Percentiles rank a stretch among this genome's conserved stretches.
Conservation (phyloP, 2,113 vertebrate genomes). For the Neolamprologus sp. region DNA sequence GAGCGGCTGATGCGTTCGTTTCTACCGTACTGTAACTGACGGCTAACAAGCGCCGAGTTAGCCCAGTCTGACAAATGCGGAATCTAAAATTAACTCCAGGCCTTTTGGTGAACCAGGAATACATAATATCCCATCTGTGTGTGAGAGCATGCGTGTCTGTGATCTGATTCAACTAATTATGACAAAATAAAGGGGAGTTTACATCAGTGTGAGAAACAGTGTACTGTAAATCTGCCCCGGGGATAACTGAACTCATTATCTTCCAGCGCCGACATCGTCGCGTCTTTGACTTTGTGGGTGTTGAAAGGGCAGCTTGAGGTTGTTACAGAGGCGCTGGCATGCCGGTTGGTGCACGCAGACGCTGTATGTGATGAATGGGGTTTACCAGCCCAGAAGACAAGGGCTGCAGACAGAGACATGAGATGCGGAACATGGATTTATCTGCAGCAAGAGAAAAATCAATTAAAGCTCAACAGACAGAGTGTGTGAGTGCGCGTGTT, state of each 20-base stretch:
- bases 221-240: background rate
- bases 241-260: background rate
- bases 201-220: background rate
- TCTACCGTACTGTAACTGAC: background rate
- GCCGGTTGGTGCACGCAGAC: background rate
- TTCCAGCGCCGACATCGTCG: background rate
- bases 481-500: background rate
- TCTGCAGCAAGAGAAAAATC: slow-evolving; percentile 54
- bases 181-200: background rate
- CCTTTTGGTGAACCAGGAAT: background rate
- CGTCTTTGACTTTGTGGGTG: background rate
- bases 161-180: slow-evolving; percentile 11
- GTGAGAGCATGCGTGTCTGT: background rate
- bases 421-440: slow-evolving; percentile 57
- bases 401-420: slow-evolving; percentile 47
- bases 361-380: slow-evolving; percentile 57
- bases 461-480: slow-evolving; percentile 26
- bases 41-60: slow-evolving; percentile 8
- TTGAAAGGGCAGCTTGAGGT: slow-evolving; percentile 26
- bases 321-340: background rate
- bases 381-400: slow-evolving; percentile 50
- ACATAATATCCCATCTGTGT: background rate
- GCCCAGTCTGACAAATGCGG: background rate
- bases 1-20: background rate
- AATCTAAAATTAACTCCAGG: background rate